Evolutionary conservation across 2,113 vertebrate species (phyloP).

Genomic region (Chroicocephalus ridibundus): DNA sequence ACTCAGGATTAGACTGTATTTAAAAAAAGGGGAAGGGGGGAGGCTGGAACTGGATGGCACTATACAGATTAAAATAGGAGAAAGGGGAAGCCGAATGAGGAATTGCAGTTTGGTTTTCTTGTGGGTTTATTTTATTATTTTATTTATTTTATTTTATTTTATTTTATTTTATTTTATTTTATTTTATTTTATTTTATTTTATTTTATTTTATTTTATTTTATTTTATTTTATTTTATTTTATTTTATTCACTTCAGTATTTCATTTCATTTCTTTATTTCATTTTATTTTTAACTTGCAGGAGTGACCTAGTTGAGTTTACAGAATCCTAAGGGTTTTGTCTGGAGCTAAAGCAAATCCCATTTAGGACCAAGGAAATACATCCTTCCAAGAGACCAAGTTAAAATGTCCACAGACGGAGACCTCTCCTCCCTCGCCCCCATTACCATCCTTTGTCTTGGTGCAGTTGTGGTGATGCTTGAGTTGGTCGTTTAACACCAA

Average conservation of each 20-base stretch:
- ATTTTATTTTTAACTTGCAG: background rate
- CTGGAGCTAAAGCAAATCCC: slow-evolving; percentile 44
- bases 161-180: background rate
- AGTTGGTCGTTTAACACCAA: background rate
- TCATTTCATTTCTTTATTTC: background rate
- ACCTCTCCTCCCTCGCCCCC: background rate
- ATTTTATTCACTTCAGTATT: background rate
- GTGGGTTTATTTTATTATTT: background rate
- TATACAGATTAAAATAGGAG: slow-evolving; percentile 74
- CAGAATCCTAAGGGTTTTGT: slow-evolving; percentile 55
- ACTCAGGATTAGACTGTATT: slow-evolving; percentile 82
- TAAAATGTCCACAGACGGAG: slow-evolving; percentile 11
- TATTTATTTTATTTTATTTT: background rate
- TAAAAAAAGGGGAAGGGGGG: slow-evolving; percentile 73
- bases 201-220: background rate
- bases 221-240: background rate
- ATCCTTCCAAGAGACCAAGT: slow-evolving; percentile 49
- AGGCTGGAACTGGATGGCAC: slow-evolving; percentile 66
- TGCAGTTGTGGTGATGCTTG: background rate
- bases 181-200: background rate
- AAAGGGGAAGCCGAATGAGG: slow-evolving; percentile 51
- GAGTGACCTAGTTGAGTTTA: slow-evolving; percentile 60
- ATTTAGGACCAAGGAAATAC: slow-evolving; percentile 42
- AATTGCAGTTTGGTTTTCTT: slow-evolving; percentile 54
- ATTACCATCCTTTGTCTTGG: background rate